Evolutionary conservation across 1,140 invertebrate genomes (phyloP).

Genomic region (Heterodera schachtii): DNA sequence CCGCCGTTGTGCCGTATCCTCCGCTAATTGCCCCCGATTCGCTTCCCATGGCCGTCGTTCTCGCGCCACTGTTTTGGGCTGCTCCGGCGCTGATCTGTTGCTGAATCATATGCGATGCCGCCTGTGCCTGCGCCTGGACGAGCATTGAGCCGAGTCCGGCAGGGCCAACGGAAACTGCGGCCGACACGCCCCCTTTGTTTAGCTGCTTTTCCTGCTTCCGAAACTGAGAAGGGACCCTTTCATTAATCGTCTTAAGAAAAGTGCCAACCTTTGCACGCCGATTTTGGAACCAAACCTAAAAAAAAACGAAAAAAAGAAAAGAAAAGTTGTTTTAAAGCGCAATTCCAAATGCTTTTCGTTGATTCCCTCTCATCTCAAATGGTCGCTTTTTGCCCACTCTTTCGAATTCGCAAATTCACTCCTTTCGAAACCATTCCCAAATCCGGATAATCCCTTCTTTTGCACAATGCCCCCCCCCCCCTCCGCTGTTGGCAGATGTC

Average conservation of each 20-base stretch:
- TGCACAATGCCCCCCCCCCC: background rate
- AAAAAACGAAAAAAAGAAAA: conserved; percentile 32
- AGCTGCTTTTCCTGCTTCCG: conserved; percentile 57
- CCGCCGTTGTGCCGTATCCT: conserved; percentile 16
- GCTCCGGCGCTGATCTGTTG: conserved; percentile 17
- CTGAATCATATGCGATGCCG: conserved; percentile 30
- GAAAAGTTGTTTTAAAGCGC: background rate
- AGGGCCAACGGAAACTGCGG: conserved; percentile 12
- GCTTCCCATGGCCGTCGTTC: background rate
- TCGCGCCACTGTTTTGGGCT: conserved; percentile 24
- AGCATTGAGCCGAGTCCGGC: conserved; percentile 28
- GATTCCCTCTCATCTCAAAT: background rate
- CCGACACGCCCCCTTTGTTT: conserved; percentile 35
- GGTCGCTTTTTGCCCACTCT: background rate
- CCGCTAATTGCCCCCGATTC: conserved; percentile 21
- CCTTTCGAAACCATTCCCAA: background rate
- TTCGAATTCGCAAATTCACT: conserved; percentile 10
- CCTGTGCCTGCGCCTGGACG: conserved; percentile 17
- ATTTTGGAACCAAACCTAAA: conserved; percentile 59
- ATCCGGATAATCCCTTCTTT: conserved; percentile 24
- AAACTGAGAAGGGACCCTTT: conserved; percentile 6
- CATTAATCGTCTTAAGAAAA: background rate
- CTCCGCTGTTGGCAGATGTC: conserved; percentile 27
- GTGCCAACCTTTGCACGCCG: conserved; percentile 42
- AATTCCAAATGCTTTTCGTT: background rate